Base-by-base conservation (phyloP, 2,888 invertebrate species). In the Epinotia nisella region DNA sequence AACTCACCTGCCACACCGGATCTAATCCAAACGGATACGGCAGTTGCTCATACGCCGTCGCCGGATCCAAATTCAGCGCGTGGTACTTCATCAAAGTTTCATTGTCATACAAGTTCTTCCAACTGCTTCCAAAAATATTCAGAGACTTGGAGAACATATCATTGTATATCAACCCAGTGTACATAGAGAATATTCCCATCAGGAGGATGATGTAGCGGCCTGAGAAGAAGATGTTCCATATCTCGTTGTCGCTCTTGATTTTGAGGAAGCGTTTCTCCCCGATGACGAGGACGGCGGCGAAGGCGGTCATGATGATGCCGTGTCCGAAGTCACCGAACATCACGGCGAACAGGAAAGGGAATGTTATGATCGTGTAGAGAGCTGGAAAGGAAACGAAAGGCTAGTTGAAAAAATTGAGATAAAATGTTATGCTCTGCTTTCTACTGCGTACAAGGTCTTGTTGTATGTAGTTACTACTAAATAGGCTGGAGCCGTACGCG, bases 311-410 rank as follows among this genome's bases (percentile, higher is more conserved):
- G 74, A 96, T 91, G 21, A 95, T 78, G 0, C 96, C 96, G 83
- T 96, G 96, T 24, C 96, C 96, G 78, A 95, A 92, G 88, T 96
- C 96, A 24, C 96, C 96, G 87, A 97, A 96, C 96, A 96, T 96
- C 75, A 97, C 95, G 75, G 96, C 96, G 88, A 96, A 97, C 71
- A 96, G 92, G 88, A 96, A 96, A 53, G 96, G 96, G 93, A 97
- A 96, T 83, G 96, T 96, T 78, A 96, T 94, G 80, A 96, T 95
- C 75, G 96, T 95, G 86, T 95, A 96, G 39, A 95, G 92, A 75
- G 96, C 96, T 96, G 93, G 74, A 89, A 87, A 10, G 45, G 61
- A 70, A 49, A 71, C 24, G 62, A 66, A 61, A 17, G 13, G 4
- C 58, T 55, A 19, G 1, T 24, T 39, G 4, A 10, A 45, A 41